These are phyloP conservation scores for Varroa destructor DNA, from an alignment of 1,140 invertebrate genomes.

Conservation along the genomic window DNA sequence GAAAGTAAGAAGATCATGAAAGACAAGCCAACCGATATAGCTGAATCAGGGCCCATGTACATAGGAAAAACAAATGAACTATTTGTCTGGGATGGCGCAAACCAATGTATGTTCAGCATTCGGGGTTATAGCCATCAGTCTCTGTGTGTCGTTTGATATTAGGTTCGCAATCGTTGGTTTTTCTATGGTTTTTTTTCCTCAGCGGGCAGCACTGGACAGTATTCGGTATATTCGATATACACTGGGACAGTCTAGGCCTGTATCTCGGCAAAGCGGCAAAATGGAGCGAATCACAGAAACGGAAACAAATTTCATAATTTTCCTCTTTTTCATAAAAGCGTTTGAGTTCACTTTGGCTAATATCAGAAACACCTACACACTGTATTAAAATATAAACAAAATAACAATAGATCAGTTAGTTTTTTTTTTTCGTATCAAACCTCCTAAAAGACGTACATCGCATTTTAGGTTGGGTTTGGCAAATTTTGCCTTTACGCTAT, in stretches of 20 bases:
- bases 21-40: background rate
- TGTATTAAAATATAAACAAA: too few relatives aligned
- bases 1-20: conserved; percentile 6
- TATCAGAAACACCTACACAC: too few relatives aligned
- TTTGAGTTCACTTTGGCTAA: too few relatives aligned
- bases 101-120: conserved; percentile 91
- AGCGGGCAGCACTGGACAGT: conserved; percentile 38
- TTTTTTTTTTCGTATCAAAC: too few relatives aligned
- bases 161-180: conserved; percentile 57
- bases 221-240: conserved; percentile 37
- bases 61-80: background rate
- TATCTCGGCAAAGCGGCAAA: conserved; percentile 32
- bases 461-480: too few relatives aligned
- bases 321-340: too few relatives aligned
- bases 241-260: conserved; percentile 35
- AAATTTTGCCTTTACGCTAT: too few relatives aligned
- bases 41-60: background rate
- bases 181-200: conserved; percentile 65
- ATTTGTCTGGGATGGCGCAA: conserved; percentile 72
- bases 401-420: too few relatives aligned
- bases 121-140: conserved; percentile 69
- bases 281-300: too few relatives aligned
- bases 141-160: conserved; percentile 69
- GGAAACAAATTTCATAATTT: too few relatives aligned
- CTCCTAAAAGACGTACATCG: too few relatives aligned